phyloP scores from a whole-genome alignment of 1,140 invertebrate genomes.

The Rhagoletis pomonella region DNA sequence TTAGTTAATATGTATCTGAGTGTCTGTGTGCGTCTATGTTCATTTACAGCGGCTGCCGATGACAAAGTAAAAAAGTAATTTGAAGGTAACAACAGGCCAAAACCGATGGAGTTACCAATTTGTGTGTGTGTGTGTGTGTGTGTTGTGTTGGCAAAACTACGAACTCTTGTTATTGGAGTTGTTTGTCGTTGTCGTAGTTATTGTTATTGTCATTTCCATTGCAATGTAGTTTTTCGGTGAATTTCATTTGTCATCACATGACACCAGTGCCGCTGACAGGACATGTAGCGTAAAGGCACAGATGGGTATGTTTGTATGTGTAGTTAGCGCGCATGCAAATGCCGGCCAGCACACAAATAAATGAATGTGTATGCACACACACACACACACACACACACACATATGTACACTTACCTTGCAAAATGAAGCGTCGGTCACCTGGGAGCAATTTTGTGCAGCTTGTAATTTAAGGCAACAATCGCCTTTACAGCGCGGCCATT shows the following conservation, averaged over 20 bases:
- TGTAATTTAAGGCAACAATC: conserved; percentile 19
- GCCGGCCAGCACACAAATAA: no score
- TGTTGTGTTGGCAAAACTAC: background rate
- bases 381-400: background rate
- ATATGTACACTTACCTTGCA: background rate
- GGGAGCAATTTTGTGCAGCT: conserved; percentile 41
- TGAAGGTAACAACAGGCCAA: conserved; percentile 12
- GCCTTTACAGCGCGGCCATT: background rate
- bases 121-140: no score
- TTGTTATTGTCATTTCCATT: background rate
- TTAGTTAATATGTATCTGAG: background rate
- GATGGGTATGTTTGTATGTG: no score
- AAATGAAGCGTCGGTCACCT: conserved; percentile 8
- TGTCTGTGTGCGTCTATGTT: background rate
- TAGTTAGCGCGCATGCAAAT: no score
- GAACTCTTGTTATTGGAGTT: background rate
- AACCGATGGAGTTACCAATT: background rate
- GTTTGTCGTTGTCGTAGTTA: background rate
- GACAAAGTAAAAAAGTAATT: background rate
- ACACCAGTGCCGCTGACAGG: conserved; percentile 65
- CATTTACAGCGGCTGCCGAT: background rate
- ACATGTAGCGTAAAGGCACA: conserved; percentile 60
- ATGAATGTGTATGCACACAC: background rate
- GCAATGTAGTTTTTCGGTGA: conserved; percentile 32
- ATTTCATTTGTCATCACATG: conserved; percentile 48